A percentile compares a stretch with the other conserved stretches of the same genome.
phyloP scores from a whole-genome alignment of 2,113 vertebrate species.

The Gavialis gangeticus region DNA sequence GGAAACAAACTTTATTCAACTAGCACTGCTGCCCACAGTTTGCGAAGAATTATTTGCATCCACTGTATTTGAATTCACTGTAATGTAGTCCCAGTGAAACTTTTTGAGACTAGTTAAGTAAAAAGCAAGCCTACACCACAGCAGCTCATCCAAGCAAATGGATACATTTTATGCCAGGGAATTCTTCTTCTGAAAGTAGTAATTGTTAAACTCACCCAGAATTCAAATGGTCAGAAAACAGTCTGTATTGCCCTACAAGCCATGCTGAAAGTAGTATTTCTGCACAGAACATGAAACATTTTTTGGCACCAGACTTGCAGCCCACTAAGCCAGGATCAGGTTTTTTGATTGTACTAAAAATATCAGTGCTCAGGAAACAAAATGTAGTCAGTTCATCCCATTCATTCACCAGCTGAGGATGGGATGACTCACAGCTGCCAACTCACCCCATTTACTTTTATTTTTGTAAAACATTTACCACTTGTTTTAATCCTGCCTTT shows the following conservation, averaged over 20 bases:
- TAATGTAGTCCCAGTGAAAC: background rate
- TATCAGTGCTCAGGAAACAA: background rate
- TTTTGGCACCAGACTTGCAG: background rate
- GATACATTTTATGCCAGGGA: too few species aligned
- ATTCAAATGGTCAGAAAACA: background rate
- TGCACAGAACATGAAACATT: background rate
- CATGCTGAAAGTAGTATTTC: background rate
- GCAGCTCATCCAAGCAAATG: background rate
- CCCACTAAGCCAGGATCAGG: background rate
- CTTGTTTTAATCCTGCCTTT: background rate
- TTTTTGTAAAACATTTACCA: background rate
- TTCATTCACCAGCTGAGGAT: background rate
- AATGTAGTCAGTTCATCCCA: background rate
- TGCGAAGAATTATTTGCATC: background rate
- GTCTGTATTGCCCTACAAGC: fast-evolving
- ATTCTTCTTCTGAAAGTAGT: background rate
- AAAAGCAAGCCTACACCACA: background rate
- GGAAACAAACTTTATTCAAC: background rate
- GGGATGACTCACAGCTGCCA: background rate
- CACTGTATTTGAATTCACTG: background rate
- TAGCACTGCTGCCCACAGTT: background rate
- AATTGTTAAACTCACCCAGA: background rate
- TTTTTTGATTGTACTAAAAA: background rate
- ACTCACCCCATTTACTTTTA: background rate
- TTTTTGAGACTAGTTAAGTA: background rate